A percentile compares a stretch with the other conserved stretches of the same genome.
These are phyloP conservation scores for Zoroaster sp. DNA, from an alignment of 53 echinoderm and acorn worm genomes.

Conservation along the genomic window DNA sequence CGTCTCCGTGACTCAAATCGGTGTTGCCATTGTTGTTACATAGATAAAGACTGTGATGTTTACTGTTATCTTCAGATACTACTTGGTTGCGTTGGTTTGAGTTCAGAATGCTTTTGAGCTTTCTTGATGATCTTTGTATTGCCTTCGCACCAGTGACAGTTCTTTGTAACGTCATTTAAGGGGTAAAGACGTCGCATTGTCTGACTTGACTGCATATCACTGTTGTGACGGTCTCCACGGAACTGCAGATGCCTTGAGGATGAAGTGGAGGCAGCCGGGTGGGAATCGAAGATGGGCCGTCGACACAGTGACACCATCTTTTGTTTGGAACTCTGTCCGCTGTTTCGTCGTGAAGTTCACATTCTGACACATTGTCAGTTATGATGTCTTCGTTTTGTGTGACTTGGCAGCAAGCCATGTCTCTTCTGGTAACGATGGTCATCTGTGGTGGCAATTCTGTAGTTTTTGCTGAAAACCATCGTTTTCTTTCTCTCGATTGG, in stretches of 20 bases:
- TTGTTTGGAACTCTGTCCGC: not conserved
- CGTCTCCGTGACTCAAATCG: not conserved
- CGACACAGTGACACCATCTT: not conserved
- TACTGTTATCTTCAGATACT: not conserved
- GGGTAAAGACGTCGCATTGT: no score
- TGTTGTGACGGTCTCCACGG: not conserved
- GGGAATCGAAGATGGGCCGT: not conserved
- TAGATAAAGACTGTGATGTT: not conserved
- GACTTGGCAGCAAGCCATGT: not conserved
- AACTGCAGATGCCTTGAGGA: not conserved
- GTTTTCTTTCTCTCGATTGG: not conserved
- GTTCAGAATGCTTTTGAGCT: not conserved
- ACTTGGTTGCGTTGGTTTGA: no score
- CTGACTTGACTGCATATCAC: not conserved
- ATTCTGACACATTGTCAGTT: not conserved
- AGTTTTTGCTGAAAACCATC: not conserved
- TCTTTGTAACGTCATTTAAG: no score
- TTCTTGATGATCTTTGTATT: no score
- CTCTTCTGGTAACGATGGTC: not conserved
- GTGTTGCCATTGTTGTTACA: not conserved
- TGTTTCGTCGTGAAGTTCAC: not conserved
- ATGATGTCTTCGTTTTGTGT: not conserved
- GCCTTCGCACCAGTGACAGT: no score
- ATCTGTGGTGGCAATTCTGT: not conserved
- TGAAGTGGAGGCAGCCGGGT: not conserved